A percentile compares a stretch with the other conserved stretches of the same genome.
These are phyloP conservation scores for Megaceryle torquata DNA, from an alignment of 2,113 vertebrate genomes.

Conservation along the genomic window DNA sequence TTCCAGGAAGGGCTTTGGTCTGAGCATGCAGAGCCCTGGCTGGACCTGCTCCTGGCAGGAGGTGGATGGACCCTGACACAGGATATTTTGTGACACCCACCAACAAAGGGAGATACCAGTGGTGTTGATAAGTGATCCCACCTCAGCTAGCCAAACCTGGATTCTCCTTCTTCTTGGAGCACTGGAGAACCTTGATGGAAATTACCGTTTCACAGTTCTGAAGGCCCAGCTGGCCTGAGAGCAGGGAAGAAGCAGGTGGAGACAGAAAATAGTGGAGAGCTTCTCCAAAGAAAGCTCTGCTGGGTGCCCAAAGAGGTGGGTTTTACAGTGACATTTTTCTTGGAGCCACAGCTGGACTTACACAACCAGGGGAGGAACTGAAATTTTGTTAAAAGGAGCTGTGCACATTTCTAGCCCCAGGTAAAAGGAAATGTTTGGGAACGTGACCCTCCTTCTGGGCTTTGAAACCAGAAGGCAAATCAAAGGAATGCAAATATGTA, in stretches of 20 bases:
- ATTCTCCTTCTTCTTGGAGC: neutral
- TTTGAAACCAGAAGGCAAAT: constrained; percentile 50
- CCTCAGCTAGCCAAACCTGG: neutral
- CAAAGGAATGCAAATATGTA: constrained; percentile 33
- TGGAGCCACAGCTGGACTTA: constrained; percentile 24
- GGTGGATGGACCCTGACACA: neutral
- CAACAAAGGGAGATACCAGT: neutral
- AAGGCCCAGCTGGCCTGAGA: neutral
- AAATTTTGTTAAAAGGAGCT: neutral
- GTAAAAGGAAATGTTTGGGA: constrained; percentile 36
- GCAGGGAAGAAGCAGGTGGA: neutral
- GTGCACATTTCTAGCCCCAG: constrained; percentile 47
- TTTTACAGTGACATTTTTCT: constrained; percentile 30
- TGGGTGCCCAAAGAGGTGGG: neutral
- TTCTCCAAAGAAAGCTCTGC: neutral
- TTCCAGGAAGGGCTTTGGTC: neutral
- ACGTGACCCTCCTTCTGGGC: neutral
- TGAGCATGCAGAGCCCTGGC: neutral
- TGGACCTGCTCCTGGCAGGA: neutral
- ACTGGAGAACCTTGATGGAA: neutral
- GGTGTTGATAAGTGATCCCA: neutral
- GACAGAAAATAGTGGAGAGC: neutral
- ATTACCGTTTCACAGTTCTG: neutral
- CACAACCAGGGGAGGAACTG: neutral
- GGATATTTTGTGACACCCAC: neutral